phyloP scores from a whole-genome alignment of 2,797 vertebrate species.

The Eremophila alpestris region DNA sequence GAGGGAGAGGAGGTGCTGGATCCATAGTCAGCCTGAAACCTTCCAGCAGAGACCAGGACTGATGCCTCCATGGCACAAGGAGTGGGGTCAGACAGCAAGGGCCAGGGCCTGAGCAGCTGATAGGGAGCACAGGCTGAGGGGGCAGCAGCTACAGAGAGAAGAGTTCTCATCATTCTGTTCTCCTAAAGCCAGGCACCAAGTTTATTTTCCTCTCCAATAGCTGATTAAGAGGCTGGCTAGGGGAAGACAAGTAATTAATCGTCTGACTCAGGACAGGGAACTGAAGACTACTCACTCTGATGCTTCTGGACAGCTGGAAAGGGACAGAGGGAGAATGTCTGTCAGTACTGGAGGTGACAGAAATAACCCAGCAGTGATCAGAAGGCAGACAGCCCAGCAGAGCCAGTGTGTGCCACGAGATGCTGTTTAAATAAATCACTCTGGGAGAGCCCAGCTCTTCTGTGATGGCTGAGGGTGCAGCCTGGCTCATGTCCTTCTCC shows the following conservation, averaged over 20 bases:
- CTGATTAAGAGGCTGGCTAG: neutral
- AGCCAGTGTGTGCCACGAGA: neutral
- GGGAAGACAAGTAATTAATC: neutral
- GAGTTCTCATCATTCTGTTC: neutral
- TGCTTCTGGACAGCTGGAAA: constrained; percentile 45
- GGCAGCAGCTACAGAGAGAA: neutral
- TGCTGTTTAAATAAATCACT: neutral
- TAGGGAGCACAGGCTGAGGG: neutral
- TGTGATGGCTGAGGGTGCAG: neutral
- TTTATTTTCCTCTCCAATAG: neutral
- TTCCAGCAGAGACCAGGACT: neutral
- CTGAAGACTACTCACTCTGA: neutral
- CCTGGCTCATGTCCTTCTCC: neutral
- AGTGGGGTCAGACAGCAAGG: neutral
- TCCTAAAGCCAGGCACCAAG: neutral
- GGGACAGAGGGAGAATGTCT: neutral
- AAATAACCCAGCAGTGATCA: constrained; percentile 18
- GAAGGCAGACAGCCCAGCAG: neutral
- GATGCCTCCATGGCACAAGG: neutral
- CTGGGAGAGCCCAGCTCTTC: neutral
- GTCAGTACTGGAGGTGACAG: neutral
- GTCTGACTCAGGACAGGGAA: neutral
- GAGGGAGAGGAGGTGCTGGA: neutral
- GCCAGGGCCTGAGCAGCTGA: neutral
- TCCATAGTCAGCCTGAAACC: neutral